Base-by-base conservation (phyloP, 2,113 vertebrate genomes). In the Crotalus viridis region DNA sequence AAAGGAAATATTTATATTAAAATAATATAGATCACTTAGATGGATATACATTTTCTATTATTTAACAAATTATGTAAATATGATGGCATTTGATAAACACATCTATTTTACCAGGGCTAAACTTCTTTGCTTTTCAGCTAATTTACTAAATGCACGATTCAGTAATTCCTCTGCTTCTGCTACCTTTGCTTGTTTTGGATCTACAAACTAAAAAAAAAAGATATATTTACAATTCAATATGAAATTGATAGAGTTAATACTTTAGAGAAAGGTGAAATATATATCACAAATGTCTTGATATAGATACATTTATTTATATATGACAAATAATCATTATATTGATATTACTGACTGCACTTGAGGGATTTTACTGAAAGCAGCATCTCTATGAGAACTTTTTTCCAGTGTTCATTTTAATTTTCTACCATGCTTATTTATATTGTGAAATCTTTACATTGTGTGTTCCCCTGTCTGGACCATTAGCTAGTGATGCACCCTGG, bases 151-250 rank as follows among this genome's bases (percentile, higher is more conserved):
- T 9, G 97, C 95, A 22, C 95, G 95, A 91, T 87, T 95, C 5
- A 98, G 95, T 13, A 97, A 95, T 21, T 95, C 97, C 26, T 98
- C 95, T 74, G 97, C 97, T 92, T 97, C 97, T 10, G 92, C 48
- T 10, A 98, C 96, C 22, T 96, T 96, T 5, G 88, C 74, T 91
- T 96, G 95, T 74, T 97, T 98, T 17, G 97, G 97, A 22, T 93
- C 86, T 89, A 97, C 93, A 57, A 96, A 17, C 97, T 98, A 91
- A 6, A 91, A 6, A 91, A 59, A 55, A 95, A 81, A 95, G 26
- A 94, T 74, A 33, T 8, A 88, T 91, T 21, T 92, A 48, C 13
- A 92, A 52, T 74, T 46, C 21, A 87, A 3, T 8, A 39, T 87
- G 61, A 81, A 88, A 54, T 7, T 43, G 33, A 21, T 43, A 92